Evolutionary conservation across 2,113 vertebrate genomes (phyloP).

Genomic region (Alces alces): DNA sequence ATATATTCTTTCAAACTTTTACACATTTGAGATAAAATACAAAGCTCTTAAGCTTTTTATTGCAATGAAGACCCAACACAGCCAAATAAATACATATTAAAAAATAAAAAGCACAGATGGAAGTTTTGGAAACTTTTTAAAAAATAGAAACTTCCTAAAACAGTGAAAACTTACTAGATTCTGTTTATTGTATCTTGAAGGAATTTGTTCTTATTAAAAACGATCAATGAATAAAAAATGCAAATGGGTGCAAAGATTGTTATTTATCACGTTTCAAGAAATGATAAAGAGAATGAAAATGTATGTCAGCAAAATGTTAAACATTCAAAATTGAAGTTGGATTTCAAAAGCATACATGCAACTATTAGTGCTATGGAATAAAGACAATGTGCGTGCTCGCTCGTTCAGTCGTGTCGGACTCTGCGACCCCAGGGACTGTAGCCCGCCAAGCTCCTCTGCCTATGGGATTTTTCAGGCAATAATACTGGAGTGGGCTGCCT

Average conservation of each 20-base stretch:
- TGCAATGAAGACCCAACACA: background rate
- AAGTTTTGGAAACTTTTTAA: background rate
- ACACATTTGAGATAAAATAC: background rate
- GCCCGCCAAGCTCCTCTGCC: background rate
- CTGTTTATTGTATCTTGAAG: background rate
- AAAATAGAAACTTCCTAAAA: background rate
- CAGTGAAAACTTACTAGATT: background rate
- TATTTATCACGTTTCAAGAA: background rate
- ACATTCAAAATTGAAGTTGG: background rate
- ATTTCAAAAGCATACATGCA: background rate
- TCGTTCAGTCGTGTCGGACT: background rate
- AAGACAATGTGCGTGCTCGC: background rate
- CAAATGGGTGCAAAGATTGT: background rate
- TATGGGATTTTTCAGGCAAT: background rate
- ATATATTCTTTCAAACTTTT: background rate
- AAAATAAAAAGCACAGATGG: background rate
- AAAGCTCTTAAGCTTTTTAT: background rate
- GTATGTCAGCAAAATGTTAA: background rate
- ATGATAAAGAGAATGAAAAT: background rate
- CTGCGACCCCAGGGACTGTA: background rate
- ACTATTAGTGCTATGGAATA: background rate
- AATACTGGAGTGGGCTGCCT: background rate
- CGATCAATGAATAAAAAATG: background rate
- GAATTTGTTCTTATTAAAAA: background rate
- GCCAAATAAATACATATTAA: background rate